phyloP scores from a whole-genome alignment of 2,888 invertebrate genomes.

The Margaritifera margaritifera region DNA sequence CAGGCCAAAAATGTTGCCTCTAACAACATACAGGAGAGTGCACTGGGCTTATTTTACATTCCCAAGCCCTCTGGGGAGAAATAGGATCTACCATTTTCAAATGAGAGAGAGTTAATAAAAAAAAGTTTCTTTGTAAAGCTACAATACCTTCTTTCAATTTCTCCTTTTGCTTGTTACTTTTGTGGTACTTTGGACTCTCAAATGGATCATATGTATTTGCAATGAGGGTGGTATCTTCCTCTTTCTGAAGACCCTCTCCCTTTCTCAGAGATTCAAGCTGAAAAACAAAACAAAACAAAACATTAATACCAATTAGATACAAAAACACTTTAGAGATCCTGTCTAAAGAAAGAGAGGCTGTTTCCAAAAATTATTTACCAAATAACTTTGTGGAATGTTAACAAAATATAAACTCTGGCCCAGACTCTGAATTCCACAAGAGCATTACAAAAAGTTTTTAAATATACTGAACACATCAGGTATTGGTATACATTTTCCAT shows the following conservation, averaged over 20 bases:
- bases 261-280: slow-evolving; percentile 61
- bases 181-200: slow-evolving; percentile 61
- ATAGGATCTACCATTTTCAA: too few relatives aligned
- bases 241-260: slow-evolving; percentile 60
- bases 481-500: too few relatives aligned
- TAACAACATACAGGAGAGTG: too few relatives aligned
- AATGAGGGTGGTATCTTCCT: slow-evolving; percentile 57
- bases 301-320: not conserved
- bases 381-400: not conserved
- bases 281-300: slow-evolving; percentile 1
- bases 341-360: not conserved
- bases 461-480: too few relatives aligned
- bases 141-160: slow-evolving; percentile 42
- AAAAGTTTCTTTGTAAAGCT: not conserved
- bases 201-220: slow-evolving; percentile 70
- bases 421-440: too few relatives aligned
- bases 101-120: too few relatives aligned
- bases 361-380: not conserved
- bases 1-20: too few relatives aligned
- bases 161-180: slow-evolving; percentile 64
- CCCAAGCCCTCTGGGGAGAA: too few relatives aligned
- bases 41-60: too few relatives aligned
- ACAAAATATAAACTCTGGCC: not conserved
- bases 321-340: not conserved
- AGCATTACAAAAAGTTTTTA: too few relatives aligned